Conservation (phyloP, 1,140 invertebrate genomes). For the Lepidotrigona ventralis region DNA sequence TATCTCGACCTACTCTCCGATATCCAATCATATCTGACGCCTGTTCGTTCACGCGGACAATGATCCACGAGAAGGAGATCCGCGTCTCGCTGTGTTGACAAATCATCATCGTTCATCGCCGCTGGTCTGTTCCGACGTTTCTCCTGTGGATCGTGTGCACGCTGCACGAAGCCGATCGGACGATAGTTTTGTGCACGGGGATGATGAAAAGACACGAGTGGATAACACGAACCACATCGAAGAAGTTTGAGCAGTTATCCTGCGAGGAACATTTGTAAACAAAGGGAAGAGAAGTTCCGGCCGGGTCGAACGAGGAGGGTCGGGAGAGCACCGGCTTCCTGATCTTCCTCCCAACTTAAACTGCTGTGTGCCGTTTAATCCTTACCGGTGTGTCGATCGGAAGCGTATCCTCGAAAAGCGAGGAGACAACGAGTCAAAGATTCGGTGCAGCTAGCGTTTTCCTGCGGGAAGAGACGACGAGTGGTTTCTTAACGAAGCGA, state of each 20-base stretch:
- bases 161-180: not conserved
- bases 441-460: not conserved
- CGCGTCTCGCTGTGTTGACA: not conserved
- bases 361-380: not conserved
- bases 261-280: conserved; percentile 16
- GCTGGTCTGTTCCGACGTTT: not conserved
- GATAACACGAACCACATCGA: not conserved
- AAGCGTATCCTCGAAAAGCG: not conserved
- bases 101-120: not conserved
- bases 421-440: not conserved
- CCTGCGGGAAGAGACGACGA: not conserved
- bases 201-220: not conserved
- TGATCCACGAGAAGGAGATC: conserved; percentile 25
- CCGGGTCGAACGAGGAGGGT: conserved; percentile 15
- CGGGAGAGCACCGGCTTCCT: conserved; percentile 24
- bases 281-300: not conserved
- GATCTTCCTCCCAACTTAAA: conserved; percentile 1
- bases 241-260: not conserved
- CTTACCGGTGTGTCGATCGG: not conserved
- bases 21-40: not conserved
- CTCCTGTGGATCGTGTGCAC: not conserved
- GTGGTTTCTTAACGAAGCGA: not conserved
- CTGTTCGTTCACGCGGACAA: conserved; percentile 21
- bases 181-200: not conserved
- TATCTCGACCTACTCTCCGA: too few relatives aligned